phyloP scores from a whole-genome alignment of 2,797 vertebrate species.

The Strix occidentalis region DNA sequence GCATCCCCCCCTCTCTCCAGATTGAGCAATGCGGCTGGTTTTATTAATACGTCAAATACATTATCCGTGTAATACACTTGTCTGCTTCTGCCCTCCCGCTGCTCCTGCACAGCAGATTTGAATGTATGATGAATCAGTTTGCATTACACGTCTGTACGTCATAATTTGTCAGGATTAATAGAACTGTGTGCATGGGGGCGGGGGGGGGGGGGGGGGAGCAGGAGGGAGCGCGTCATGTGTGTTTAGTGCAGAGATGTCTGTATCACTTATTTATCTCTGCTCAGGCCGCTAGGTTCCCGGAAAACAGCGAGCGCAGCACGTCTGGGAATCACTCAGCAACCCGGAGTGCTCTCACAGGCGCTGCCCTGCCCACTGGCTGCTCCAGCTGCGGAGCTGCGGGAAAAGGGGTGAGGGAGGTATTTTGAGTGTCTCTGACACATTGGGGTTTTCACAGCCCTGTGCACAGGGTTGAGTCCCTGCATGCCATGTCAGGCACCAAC shows the following conservation, averaged over 20 bases:
- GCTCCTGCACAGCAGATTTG: slow-evolving; percentile 78
- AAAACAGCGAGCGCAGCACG: slow-evolving; percentile 42
- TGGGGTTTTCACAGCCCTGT: accelerated
- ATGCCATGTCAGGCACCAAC: accelerated
- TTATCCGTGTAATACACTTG: slow-evolving; percentile 86
- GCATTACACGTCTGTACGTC: slow-evolving; percentile 83
- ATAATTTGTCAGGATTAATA: slow-evolving; percentile 86
- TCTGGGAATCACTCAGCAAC: slow-evolving; percentile 48
- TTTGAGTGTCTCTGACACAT: not conserved
- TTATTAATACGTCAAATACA: slow-evolving; percentile 89
- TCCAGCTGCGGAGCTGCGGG: accelerated
- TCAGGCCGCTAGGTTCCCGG: slow-evolving; percentile 49
- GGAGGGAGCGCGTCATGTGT: slow-evolving; percentile 48
- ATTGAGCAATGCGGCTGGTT: slow-evolving; percentile 81
- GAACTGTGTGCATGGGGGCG: slow-evolving; percentile 57
- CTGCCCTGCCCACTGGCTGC: not conserved
- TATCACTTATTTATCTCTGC: slow-evolving; percentile 69
- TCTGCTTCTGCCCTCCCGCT: slow-evolving; percentile 79
- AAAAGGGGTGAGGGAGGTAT: not conserved
- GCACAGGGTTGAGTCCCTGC: not conserved
- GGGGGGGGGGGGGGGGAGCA: not conserved
- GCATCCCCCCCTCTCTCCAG: slow-evolving; percentile 77
- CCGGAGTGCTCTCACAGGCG: accelerated
- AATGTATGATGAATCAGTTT: slow-evolving; percentile 84
- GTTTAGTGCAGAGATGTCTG: slow-evolving; percentile 72